Conservation (phyloP, 2,797 vertebrate genomes). For the Percopsis omiscomaycus region DNA sequence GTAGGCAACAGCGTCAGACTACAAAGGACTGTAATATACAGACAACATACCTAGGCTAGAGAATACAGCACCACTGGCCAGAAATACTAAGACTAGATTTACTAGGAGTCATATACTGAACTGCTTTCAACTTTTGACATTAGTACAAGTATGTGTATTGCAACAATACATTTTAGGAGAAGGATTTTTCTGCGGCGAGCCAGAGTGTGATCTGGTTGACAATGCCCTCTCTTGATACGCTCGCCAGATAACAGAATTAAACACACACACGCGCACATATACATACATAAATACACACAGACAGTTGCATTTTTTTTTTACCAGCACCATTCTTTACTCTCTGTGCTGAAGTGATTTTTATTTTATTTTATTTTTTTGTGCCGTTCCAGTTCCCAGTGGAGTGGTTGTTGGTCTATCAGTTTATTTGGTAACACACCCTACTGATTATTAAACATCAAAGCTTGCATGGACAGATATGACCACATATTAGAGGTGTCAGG, state of each 20-base stretch:
- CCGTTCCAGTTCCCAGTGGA: slow-evolving; percentile 72
- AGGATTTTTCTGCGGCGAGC: slow-evolving; percentile 61
- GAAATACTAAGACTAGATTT: slow-evolving; percentile 59
- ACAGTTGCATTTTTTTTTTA: slow-evolving; percentile 49
- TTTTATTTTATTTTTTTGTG: slow-evolving; percentile 31
- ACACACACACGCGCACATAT: slow-evolving; percentile 34
- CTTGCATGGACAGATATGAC: slow-evolving; percentile 41
- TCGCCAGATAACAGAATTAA: slow-evolving; percentile 50
- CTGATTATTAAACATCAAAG: slow-evolving; percentile 38
- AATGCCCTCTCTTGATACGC: slow-evolving; percentile 62
- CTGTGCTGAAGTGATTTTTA: slow-evolving; percentile 68
- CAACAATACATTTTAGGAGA: slow-evolving; percentile 66
- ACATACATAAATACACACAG: slow-evolving; percentile 20
- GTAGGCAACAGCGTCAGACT: slow-evolving; percentile 57
- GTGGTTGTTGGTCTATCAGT: slow-evolving; percentile 68
- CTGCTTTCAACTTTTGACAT: slow-evolving; percentile 73
- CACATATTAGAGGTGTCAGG: slow-evolving; percentile 29
- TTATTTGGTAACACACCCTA: slow-evolving; percentile 64
- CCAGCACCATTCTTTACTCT: slow-evolving; percentile 68
- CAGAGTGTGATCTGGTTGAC: slow-evolving; percentile 54
- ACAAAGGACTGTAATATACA: slow-evolving; percentile 66
- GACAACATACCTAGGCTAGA: slow-evolving; percentile 69
- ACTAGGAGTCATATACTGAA: slow-evolving; percentile 66
- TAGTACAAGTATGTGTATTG: slow-evolving; percentile 71
- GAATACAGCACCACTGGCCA: slow-evolving; percentile 66